Percentiles rank a stretch among this genome's conserved stretches.
These are phyloP conservation scores for Cynaeus angustus DNA, from an alignment of 2,888 invertebrate species.

Conservation along the genomic window DNA sequence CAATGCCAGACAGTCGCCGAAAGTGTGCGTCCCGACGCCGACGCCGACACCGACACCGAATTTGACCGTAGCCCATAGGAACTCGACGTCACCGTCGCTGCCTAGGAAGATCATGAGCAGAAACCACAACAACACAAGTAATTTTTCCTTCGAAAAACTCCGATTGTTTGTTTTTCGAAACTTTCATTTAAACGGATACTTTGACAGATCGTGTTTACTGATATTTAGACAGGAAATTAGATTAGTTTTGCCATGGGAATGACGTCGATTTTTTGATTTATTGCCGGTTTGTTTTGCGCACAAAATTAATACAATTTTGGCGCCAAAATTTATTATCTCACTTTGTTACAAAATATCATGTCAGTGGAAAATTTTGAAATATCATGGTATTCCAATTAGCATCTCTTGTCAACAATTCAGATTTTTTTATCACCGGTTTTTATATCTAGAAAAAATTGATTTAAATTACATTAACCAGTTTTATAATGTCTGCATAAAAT, in stretches of 20 bases:
- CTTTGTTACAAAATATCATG: too few species aligned
- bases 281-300: too few species aligned
- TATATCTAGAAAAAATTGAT: conserved; percentile 5
- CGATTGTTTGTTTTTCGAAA: not conserved
- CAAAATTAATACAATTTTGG: not conserved
- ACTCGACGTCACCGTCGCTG: conserved; percentile 73
- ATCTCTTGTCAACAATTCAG: not conserved
- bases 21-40: conserved; percentile 60
- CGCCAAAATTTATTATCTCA: not conserved
- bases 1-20: conserved; percentile 65
- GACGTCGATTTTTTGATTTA: too few species aligned
- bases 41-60: conserved; percentile 54
- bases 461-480: conserved; percentile 18
- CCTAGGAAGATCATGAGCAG: conserved; percentile 79
- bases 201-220: too few species aligned
- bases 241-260: too few species aligned
- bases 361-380: not conserved
- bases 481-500: conserved; percentile 13
- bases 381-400: not conserved
- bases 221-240: too few species aligned
- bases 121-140: conserved; percentile 79
- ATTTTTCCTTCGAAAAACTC: conserved; percentile 66
- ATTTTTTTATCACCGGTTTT: not conserved
- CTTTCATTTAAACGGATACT: too few species aligned
- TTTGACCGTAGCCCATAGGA: conserved; percentile 70